These are phyloP conservation scores for Pogonocichla stellata DNA, from an alignment of 2,113 vertebrate genomes.

Conservation along the genomic window DNA sequence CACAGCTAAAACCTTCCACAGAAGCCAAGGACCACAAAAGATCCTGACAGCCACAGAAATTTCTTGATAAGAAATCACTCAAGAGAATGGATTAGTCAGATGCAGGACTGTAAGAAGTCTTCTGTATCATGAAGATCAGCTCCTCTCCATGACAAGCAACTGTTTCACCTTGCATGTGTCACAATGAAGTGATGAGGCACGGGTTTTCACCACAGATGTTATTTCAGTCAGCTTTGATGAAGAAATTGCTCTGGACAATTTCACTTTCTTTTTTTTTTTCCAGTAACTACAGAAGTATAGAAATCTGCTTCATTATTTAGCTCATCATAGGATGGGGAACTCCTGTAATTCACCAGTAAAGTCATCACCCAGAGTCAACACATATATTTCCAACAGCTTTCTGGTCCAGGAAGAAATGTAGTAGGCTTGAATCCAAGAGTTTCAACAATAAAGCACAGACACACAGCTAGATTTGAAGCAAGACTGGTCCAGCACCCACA, in stretches of 20 bases:
- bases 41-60: background rate
- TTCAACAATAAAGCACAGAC: background rate
- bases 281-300: background rate
- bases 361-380: background rate
- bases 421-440: background rate
- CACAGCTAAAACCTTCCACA: background rate
- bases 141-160: background rate
- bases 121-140: background rate
- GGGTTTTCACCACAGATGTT: background rate
- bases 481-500: background rate
- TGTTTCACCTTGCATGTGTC: background rate
- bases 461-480: background rate
- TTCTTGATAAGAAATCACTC: background rate
- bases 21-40: background rate
- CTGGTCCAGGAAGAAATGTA: background rate
- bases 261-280: background rate
- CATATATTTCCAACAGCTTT: background rate
- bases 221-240: background rate
- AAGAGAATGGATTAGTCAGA: background rate
- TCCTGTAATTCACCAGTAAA: background rate
- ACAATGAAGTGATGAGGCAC: background rate
- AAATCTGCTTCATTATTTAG: background rate
- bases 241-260: conserved; percentile 3
- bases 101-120: background rate
- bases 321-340: background rate